Evolutionary conservation across 2,888 invertebrate genomes (phyloP).

Genomic region (Trypoxylon attenuatum): DNA sequence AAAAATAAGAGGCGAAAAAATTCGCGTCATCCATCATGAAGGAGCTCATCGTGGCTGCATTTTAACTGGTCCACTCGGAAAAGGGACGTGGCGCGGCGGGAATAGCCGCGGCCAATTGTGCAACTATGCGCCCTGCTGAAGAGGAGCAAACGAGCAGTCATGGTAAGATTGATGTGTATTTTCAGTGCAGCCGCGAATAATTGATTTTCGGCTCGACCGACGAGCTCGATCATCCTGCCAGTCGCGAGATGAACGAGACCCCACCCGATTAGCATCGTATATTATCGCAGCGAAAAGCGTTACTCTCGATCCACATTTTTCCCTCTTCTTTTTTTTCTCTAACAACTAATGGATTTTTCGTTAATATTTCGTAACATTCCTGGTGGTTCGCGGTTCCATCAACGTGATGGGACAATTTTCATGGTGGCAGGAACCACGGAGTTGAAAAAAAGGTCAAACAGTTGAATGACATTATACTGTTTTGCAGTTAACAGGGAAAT

Average conservation of each 20-base stretch:
- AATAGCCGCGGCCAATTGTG: constrained; percentile 38
- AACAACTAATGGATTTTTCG: no score
- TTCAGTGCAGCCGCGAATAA: constrained; percentile 59
- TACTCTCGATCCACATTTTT: no score
- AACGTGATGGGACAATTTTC: no score
- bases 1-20: not conserved
- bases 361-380: no score
- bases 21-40: constrained; percentile 39
- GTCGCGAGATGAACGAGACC: constrained; percentile 38
- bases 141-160: constrained; percentile 51
- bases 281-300: no score
- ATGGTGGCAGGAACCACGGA: no score
- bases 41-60: constrained; percentile 43
- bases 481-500: no score
- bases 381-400: no score
- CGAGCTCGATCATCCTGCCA: constrained; percentile 55
- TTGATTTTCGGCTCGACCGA: constrained; percentile 60
- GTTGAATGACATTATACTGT: no score
- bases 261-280: constrained; percentile 44
- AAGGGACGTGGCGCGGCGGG: constrained; percentile 34
- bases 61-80: constrained; percentile 51
- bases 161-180: constrained; percentile 61
- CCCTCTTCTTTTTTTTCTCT: no score
- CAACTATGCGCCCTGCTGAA: constrained; percentile 42
- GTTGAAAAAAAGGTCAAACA: no score